Percentiles rank a stretch among this genome's conserved stretches.
Evolutionary conservation across 2,888 invertebrate genomes (phyloP).

Genomic region (Arrhopalites spinosus): DNA sequence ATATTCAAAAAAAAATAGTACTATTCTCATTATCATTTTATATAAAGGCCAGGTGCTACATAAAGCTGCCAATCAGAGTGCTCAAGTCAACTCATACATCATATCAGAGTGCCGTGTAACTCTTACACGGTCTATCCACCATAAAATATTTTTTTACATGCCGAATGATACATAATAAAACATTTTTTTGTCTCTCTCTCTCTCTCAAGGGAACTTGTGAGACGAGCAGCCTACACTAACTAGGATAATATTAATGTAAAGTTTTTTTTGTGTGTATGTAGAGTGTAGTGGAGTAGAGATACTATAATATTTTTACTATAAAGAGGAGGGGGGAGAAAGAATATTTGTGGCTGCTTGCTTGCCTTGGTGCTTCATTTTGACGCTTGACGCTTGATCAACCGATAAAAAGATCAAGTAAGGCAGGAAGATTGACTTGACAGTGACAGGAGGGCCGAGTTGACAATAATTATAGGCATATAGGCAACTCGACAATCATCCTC

Average conservation of each 20-base stretch:
- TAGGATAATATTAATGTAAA: not conserved
- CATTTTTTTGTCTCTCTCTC: conserved; percentile 1
- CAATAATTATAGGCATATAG: conserved; percentile 29
- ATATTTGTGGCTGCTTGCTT: not conserved
- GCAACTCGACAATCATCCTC: too few species aligned
- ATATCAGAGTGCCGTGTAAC: too few species aligned
- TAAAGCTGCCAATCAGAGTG: conserved; percentile 8
- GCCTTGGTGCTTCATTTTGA: conserved; percentile 20
- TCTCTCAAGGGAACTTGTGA: conserved; percentile 21
- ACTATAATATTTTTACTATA: not conserved
- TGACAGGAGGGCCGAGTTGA: conserved; percentile 39
- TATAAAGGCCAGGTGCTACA: conserved; percentile 1
- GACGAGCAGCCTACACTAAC: not conserved
- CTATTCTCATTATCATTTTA: not conserved
- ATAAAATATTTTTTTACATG: too few species aligned
- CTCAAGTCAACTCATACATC: not conserved
- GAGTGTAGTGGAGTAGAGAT: not conserved
- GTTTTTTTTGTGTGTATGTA: not conserved
- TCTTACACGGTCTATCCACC: too few species aligned
- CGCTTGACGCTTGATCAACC: conserved; percentile 27
- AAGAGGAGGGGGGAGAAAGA: not conserved
- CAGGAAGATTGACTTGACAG: conserved; percentile 35
- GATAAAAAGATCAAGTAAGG: conserved; percentile 34
- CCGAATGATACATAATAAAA: too few species aligned
- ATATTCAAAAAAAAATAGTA: too few species aligned